Conservation (phyloP, 2,888 invertebrate species). For the Drosophila birchii region DNA sequence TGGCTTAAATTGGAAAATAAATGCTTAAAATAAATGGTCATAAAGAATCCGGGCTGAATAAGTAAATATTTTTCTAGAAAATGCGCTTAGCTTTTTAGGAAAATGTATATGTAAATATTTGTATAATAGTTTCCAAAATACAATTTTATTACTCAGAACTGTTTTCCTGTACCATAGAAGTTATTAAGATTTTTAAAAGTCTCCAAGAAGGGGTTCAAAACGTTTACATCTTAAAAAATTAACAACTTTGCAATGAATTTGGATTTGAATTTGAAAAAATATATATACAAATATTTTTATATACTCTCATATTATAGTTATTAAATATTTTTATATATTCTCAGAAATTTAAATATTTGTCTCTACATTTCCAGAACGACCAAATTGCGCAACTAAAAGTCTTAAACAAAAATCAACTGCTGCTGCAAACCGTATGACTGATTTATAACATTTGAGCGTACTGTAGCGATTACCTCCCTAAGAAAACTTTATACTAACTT, state of each 20-base stretch:
- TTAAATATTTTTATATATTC: not conserved
- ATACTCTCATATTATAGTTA: not conserved
- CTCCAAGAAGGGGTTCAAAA: too few relatives aligned
- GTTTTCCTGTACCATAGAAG: not conserved
- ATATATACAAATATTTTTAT: too few relatives aligned
- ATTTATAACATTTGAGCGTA: slow-evolving; percentile 63
- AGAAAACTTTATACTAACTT: slow-evolving; percentile 38
- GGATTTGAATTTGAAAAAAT: too few relatives aligned
- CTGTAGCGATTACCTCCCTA: slow-evolving; percentile 30
- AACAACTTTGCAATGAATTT: too few relatives aligned
- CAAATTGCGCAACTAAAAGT: slow-evolving; percentile 72
- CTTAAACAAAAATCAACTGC: slow-evolving; percentile 61
- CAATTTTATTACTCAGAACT: too few relatives aligned
- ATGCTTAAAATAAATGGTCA: slow-evolving; percentile 1
- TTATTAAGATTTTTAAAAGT: too few relatives aligned
- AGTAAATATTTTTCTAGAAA: not conserved
- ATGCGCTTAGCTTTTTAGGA: not conserved
- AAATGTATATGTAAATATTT: too few relatives aligned
- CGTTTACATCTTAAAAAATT: too few relatives aligned
- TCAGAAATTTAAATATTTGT: slow-evolving; percentile 19
- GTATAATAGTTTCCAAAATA: not conserved
- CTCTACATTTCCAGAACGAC: slow-evolving; percentile 69
- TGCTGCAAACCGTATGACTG: slow-evolving; percentile 77
- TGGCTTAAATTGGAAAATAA: not conserved
- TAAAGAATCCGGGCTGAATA: not conserved